These are phyloP conservation scores for Uropsilus gracilis DNA, from an alignment of 2,113 vertebrate species.

Conservation along the genomic window DNA sequence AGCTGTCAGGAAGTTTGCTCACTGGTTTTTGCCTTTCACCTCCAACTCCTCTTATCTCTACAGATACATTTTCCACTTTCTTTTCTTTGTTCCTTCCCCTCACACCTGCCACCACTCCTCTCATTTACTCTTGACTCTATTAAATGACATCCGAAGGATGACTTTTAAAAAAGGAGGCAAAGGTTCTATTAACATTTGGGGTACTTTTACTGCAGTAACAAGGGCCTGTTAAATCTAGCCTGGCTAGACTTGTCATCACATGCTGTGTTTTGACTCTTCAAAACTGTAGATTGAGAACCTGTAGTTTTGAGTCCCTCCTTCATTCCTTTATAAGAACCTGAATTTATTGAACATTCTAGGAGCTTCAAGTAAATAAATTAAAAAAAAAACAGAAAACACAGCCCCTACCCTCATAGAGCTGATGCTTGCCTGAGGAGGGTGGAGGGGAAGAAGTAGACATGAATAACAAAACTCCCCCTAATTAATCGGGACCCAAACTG, in stretches of 20 bases:
- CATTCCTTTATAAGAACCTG: not conserved
- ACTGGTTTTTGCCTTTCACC: not conserved
- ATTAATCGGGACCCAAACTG: not conserved
- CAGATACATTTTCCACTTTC: not conserved
- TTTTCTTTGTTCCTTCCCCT: not conserved
- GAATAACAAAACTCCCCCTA: not conserved
- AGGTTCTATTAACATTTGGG: not conserved
- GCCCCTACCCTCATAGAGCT: not conserved
- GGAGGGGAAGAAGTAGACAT: not conserved
- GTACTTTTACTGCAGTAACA: not conserved
- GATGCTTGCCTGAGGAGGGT: not conserved
- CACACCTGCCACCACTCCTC: not conserved
- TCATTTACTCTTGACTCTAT: not conserved
- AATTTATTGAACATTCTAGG: not conserved
- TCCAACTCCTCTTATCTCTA: not conserved
- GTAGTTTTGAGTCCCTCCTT: not conserved
- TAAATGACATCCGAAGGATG: not conserved
- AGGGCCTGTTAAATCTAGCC: not conserved
- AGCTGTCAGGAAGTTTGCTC: slow-evolving; percentile 40
- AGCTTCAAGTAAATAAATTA: not conserved
- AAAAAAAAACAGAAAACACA: no score
- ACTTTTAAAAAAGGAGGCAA: not conserved
- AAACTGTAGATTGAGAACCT: not conserved
- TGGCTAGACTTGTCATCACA: not conserved
- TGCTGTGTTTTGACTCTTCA: not conserved